Evolutionary conservation across 2,113 vertebrate species (phyloP).

Genomic region (Cromileptes altivelis): DNA sequence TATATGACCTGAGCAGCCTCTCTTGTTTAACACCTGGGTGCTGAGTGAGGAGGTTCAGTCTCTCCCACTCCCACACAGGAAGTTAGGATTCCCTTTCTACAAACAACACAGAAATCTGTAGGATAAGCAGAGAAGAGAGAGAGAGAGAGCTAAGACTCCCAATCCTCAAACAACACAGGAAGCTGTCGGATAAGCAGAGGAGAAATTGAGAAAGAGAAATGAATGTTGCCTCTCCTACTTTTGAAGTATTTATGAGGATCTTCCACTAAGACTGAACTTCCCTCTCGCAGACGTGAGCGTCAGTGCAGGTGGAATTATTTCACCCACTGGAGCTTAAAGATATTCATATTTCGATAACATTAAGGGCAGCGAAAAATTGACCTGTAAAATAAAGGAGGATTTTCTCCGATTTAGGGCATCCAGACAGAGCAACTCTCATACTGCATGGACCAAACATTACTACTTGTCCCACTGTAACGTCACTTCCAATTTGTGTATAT

Average conservation of each 20-base stretch:
- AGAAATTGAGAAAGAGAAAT: slow-evolving; percentile 42
- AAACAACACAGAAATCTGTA: slow-evolving; percentile 64
- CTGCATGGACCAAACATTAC: background rate
- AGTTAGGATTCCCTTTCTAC: slow-evolving; percentile 53
- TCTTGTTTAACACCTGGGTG: slow-evolving; percentile 59
- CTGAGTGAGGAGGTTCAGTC: slow-evolving; percentile 57
- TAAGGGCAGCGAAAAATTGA: slow-evolving; percentile 2
- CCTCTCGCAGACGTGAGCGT: slow-evolving; percentile 34
- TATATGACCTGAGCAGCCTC: slow-evolving; percentile 47
- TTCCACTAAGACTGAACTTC: slow-evolving; percentile 64
- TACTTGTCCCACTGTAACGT: background rate
- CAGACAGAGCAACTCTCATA: background rate
- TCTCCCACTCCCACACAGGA: slow-evolving; percentile 57
- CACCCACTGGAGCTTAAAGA: slow-evolving; percentile 25
- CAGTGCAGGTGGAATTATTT: slow-evolving; percentile 36
- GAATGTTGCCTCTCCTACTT: slow-evolving; percentile 59
- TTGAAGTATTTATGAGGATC: slow-evolving; percentile 75
- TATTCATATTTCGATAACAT: slow-evolving; percentile 37
- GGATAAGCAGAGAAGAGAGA: slow-evolving; percentile 46
- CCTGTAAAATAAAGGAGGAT: slow-evolving; percentile 4
- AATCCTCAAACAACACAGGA: slow-evolving; percentile 67
- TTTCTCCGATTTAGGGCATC: slow-evolving; percentile 13
- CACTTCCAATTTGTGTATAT: slow-evolving; percentile 12
- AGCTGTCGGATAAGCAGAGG: slow-evolving; percentile 52
- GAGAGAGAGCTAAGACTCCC: slow-evolving; percentile 40